phyloP scores from a whole-genome alignment of 92 coral and sea anemone species.

The Pocillopora grandis region DNA sequence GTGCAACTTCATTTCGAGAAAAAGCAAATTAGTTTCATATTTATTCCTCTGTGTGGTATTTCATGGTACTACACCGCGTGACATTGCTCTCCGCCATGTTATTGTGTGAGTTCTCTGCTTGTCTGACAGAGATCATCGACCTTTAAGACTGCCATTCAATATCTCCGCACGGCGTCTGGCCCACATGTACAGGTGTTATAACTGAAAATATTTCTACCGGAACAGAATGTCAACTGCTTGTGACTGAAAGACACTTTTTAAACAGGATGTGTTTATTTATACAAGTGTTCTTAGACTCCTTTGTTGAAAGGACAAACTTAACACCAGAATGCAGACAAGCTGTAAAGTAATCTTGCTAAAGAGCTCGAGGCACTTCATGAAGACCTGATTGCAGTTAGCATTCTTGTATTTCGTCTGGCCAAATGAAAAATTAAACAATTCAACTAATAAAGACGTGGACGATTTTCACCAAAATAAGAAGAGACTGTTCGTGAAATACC shows the following conservation, averaged over 20 bases:
- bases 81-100: too few relatives aligned
- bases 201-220: background rate
- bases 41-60: too few relatives aligned
- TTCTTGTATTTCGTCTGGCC: background rate
- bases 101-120: too few relatives aligned
- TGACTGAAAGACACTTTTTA: background rate
- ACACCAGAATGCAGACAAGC: background rate
- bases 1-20: too few relatives aligned
- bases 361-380: too few relatives aligned
- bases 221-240: background rate
- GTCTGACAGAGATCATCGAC: too few relatives aligned
- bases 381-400: background rate
- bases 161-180: background rate
- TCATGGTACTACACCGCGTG: too few relatives aligned
- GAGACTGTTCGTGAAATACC: background rate
- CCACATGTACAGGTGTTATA: background rate
- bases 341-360: too few relatives aligned
- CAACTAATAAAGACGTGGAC: background rate
- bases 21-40: too few relatives aligned
- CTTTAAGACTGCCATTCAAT: too few relatives aligned
- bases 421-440: slow-evolving; percentile 7
- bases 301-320: background rate
- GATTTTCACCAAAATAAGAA: background rate
- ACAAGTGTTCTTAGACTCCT: too few relatives aligned
- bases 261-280: background rate